Conservation (phyloP, 2,888 invertebrate species). For the Lottia scabra region DNA sequence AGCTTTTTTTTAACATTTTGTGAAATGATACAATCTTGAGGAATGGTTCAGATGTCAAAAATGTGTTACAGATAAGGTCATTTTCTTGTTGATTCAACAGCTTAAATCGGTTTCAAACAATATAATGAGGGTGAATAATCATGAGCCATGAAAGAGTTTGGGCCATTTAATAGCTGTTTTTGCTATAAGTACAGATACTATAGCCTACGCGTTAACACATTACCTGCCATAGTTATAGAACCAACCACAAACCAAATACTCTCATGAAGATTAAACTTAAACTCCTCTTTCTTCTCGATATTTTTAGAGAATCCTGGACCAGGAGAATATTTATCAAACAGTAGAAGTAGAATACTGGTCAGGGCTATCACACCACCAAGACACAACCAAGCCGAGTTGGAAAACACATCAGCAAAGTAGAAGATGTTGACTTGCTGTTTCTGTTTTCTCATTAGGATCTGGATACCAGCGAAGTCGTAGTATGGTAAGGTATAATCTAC, state of each 20-base stretch:
- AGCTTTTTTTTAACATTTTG: too few species aligned
- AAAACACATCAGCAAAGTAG: constrained; percentile 92
- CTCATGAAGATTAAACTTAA: constrained; percentile 80
- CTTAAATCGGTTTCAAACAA: too few species aligned
- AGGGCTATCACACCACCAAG: constrained; percentile 82
- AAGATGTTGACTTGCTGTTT: constrained; percentile 85
- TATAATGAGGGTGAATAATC: too few species aligned
- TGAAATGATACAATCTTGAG: too few species aligned
- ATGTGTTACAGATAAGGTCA: too few species aligned
- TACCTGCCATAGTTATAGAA: constrained; percentile 86
- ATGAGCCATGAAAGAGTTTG: too few species aligned
- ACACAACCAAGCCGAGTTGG: constrained; percentile 85
- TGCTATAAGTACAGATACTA: too few species aligned
- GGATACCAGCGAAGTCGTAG: constrained; percentile 90
- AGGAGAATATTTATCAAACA: constrained; percentile 89
- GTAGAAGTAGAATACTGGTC: constrained; percentile 90
- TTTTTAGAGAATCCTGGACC: constrained; percentile 59
- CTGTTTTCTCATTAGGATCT: constrained; percentile 88
- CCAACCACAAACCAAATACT: constrained; percentile 95
- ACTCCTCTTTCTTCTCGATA: neutral
- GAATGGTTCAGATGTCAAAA: too few species aligned
- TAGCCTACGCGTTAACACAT: neutral
- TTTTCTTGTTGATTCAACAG: too few species aligned
- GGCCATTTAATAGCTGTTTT: too few species aligned
- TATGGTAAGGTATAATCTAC: constrained; percentile 93